Conservation (phyloP, 2,113 vertebrate species). For the Benitochromis conjunctus region DNA sequence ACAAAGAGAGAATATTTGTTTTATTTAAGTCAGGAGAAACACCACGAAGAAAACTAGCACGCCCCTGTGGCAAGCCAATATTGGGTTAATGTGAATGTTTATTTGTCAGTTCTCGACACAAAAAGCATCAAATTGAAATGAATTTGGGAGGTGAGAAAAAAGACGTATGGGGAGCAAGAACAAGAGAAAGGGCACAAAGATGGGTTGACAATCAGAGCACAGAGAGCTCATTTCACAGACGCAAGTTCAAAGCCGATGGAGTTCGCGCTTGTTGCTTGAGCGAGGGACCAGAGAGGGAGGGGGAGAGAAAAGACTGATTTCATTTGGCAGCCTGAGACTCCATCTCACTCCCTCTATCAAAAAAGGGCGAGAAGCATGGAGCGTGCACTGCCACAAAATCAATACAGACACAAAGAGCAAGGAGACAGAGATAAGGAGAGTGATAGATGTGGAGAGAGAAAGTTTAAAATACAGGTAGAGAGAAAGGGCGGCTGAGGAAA, state of each 20-base stretch:
- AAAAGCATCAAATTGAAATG: not conserved
- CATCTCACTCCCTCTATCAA: constrained; percentile 64
- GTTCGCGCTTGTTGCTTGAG: constrained; percentile 56
- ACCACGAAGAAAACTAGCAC: not conserved
- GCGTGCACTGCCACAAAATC: constrained; percentile 59
- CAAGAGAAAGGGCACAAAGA: constrained; percentile 23
- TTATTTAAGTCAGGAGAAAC: not conserved
- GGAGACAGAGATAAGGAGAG: constrained; percentile 42
- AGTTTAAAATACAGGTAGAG: constrained; percentile 17
- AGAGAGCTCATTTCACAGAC: constrained; percentile 67
- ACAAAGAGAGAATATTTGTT: not conserved
- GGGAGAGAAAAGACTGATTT: constrained; percentile 56
- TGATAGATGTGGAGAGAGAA: constrained; percentile 6
- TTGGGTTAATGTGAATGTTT: not conserved
- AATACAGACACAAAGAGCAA: constrained; percentile 51
- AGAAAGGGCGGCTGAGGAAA: not conserved
- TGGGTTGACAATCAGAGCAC: constrained; percentile 61
- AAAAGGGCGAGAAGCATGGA: constrained; percentile 53
- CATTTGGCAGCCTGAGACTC: constrained; percentile 63
- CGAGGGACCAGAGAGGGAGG: constrained; percentile 15
- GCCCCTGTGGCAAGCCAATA: not conserved
- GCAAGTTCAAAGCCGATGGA: constrained; percentile 67
- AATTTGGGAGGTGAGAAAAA: constrained; percentile 9
- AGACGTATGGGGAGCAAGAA: not conserved
- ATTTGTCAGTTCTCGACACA: not conserved